Base-by-base conservation (phyloP, 1,140 invertebrate genomes). In the Chymomyza costata region DNA sequence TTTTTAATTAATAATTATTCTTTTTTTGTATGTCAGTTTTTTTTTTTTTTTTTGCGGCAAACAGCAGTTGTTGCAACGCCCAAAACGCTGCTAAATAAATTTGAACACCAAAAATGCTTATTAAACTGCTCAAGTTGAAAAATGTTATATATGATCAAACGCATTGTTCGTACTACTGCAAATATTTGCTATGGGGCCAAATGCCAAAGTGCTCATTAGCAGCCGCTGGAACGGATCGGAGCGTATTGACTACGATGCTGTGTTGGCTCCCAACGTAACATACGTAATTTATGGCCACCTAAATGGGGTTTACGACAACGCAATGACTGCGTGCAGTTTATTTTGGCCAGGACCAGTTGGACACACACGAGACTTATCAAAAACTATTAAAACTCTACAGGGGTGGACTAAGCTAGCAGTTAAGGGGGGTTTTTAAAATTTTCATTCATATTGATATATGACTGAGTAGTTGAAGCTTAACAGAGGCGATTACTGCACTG, bases 121-220 rank as follows among this genome's bases (percentile, higher is more conserved):
- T 25, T 25, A 5, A 5, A 25, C 21, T 25, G 3, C 8, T 25
- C 21, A 8, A 25, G 3, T 25, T 25, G 3, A 25, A 5, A 5
- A 5, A 8, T 25, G 3, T 25, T 25, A 8, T 25, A 8, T 67
- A 70, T 65, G 70, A 59, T 65, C 60, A 59, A 55, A 30, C 49
- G 57, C 57, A 15, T 46, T 38, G 38, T 45, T n/a, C n/a, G n/a
- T n/a, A n/a, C n/a, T n/a, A n/a, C n/a, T n/a, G 38, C 30, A 59
- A 59, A 55, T 54, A 55, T 54, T 44, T 60, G 49, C 56, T 63
- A 56, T 35, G 32, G 55, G 71, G 57, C 62, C 65, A 78, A 80
- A 78, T 78, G 71, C 63, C 73, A 80, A 78, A 67, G 63, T 59
- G 73, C 71, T 78, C 71, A 78, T 80, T 78, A 78, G 62, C 34